Conservation (phyloP, 2,113 vertebrate species). For the Dicerorhinus sumatrensis region DNA sequence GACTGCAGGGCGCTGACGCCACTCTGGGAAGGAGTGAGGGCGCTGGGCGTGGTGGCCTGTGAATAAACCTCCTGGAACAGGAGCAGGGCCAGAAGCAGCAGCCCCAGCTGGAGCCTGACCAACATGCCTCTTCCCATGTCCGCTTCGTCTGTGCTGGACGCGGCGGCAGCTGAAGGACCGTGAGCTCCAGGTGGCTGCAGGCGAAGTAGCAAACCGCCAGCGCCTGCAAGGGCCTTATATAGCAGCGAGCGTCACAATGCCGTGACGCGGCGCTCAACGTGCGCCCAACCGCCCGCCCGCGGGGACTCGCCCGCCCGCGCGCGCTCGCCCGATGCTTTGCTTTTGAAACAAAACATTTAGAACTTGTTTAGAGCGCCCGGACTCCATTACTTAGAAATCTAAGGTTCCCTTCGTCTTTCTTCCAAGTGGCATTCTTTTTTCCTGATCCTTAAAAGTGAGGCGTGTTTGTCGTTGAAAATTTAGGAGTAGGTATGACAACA, state of each 20-base stretch:
- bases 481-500: not conserved
- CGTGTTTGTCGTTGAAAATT: not conserved
- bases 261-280: not conserved
- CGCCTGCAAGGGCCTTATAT: not conserved
- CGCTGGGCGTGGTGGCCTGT: accelerated
- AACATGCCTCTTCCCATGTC: conserved; percentile 2
- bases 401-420: not conserved
- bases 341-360: not conserved
- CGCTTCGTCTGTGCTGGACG: not conserved
- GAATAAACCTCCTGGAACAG: not conserved
- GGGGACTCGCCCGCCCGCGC: too few relatives aligned
- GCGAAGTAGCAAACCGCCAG: accelerated
- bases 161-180: accelerated
- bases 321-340: not conserved
- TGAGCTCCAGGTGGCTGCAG: accelerated
- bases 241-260: not conserved
- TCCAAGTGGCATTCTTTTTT: not conserved
- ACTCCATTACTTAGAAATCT: not conserved
- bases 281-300: too few relatives aligned
- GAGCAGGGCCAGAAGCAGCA: conserved; percentile 41
- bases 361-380: not conserved
- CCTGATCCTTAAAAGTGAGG: not conserved
- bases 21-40: accelerated
- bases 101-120: not conserved
- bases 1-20: not conserved